Conservation (phyloP, 2,888 invertebrate genomes). For the Keiferia lycopersicella region DNA sequence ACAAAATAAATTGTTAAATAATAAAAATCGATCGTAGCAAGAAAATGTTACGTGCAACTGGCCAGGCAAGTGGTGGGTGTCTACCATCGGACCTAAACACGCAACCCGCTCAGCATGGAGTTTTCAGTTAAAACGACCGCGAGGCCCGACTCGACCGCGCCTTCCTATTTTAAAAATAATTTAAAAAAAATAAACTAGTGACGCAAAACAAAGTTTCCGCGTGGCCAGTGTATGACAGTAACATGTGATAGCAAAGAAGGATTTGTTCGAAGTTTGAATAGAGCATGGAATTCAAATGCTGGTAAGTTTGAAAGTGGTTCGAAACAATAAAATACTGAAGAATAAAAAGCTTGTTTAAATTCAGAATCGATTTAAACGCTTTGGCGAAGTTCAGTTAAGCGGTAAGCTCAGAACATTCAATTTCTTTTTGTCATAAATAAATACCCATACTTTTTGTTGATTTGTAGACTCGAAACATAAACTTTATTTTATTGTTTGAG, state of each 20-base stretch:
- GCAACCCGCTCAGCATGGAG: slow-evolving; percentile 68
- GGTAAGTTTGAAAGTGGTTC: slow-evolving; percentile 37
- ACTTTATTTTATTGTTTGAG: too few species aligned
- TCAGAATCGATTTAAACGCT: neutral
- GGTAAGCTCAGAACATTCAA: too few species aligned
- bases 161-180: slow-evolving; percentile 38
- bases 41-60: slow-evolving; percentile 62
- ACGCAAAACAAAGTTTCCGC: slow-evolving; percentile 3
- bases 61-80: slow-evolving; percentile 60
- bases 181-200: slow-evolving; percentile 31
- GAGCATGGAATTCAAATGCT: slow-evolving; percentile 38
- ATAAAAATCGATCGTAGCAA: slow-evolving; percentile 25
- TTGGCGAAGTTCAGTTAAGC: too few species aligned
- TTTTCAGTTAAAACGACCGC: slow-evolving; percentile 73
- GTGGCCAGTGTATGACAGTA: slow-evolving; percentile 7
- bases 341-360: neutral
- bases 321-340: neutral
- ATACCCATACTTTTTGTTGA: too few species aligned
- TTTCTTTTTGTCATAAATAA: too few species aligned
- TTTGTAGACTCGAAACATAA: too few species aligned
- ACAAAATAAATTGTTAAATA: too few species aligned
- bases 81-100: slow-evolving; percentile 61
- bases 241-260: slow-evolving; percentile 20
- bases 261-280: slow-evolving; percentile 26
- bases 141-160: slow-evolving; percentile 60